These are phyloP conservation scores for Phymanthus crucifer DNA, from an alignment of 92 coral and sea anemone genomes.

Conservation along the genomic window DNA sequence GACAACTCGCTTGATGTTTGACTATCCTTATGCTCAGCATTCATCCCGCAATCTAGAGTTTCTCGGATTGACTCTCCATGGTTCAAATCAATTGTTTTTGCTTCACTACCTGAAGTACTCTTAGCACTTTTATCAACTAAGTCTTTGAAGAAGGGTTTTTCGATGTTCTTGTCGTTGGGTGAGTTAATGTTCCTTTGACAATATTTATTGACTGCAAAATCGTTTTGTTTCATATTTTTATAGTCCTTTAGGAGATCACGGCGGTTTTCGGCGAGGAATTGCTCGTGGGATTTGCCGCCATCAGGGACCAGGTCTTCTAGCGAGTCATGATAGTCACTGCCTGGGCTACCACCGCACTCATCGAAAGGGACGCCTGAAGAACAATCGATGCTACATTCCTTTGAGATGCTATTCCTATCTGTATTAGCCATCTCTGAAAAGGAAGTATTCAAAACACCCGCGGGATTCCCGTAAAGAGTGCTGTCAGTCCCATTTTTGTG, in stretches of 20 bases:
- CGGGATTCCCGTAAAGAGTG: not conserved
- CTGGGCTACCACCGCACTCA: conserved; percentile 9
- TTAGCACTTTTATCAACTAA: not conserved
- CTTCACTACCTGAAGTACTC: not conserved
- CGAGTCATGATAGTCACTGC: conserved; percentile 33
- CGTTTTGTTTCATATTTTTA: conserved; percentile 2
- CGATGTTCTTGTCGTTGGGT: conserved; percentile 8
- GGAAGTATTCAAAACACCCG: not conserved
- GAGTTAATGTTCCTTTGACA: conserved; percentile 20
- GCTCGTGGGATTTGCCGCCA: not conserved
- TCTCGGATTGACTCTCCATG: not conserved
- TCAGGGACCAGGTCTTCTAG: conserved; percentile 34
- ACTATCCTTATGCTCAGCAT: not conserved
- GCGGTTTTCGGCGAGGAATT: not conserved
- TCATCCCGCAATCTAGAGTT: not conserved
- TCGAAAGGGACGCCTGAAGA: not conserved
- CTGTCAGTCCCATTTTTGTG: not conserved
- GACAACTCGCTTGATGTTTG: conserved; percentile 17
- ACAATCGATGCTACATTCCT: not conserved
- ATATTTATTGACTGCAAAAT: conserved; percentile 10
- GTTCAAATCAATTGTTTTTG: not conserved
- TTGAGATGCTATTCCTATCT: not conserved
- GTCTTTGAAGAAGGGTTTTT: conserved; percentile 36
- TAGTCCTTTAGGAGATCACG: conserved; percentile 4
- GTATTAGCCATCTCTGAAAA: not conserved